These are phyloP conservation scores for Pammene aurita DNA, from an alignment of 2,888 invertebrate genomes.

Conservation along the genomic window DNA sequence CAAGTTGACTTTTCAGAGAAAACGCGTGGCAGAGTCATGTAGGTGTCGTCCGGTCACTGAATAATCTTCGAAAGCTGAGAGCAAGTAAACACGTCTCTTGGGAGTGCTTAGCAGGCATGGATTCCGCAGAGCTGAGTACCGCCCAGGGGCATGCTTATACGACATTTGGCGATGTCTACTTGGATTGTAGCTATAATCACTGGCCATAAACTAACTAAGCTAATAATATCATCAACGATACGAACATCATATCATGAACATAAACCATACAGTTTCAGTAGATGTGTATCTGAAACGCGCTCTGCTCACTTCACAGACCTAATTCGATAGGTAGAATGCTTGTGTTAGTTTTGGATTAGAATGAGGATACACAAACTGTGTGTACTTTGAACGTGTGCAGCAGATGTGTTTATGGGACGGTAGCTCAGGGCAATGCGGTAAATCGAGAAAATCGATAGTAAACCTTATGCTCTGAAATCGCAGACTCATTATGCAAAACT, in stretches of 20 bases:
- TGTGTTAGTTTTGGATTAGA: conserved; percentile 40
- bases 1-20: conserved; percentile 43
- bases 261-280: conserved; percentile 8
- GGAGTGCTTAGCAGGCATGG: conserved; percentile 39
- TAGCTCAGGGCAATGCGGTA: conserved; percentile 48
- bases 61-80: conserved; percentile 31
- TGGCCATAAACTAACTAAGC: conserved; percentile 19
- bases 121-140: conserved; percentile 32
- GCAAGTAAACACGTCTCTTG: conserved; percentile 33
- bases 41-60: conserved; percentile 22
- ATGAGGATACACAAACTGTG: conserved; percentile 39
- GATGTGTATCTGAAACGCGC: conserved; percentile 10
- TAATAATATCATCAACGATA: conserved; percentile 17
- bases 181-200: conserved; percentile 31
- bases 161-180: conserved; percentile 33
- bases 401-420: conserved; percentile 39
- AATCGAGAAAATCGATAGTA: conserved; percentile 50
- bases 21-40: conserved; percentile 9
- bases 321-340: conserved; percentile 28
- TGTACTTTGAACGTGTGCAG: conserved; percentile 36
- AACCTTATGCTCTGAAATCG: conserved; percentile 10
- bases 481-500: no score
- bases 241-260: neutral
- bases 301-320: conserved; percentile 24
- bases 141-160: conserved; percentile 38